Conservation (phyloP, 2,113 vertebrate genomes). For the Rattus rattus region DNA sequence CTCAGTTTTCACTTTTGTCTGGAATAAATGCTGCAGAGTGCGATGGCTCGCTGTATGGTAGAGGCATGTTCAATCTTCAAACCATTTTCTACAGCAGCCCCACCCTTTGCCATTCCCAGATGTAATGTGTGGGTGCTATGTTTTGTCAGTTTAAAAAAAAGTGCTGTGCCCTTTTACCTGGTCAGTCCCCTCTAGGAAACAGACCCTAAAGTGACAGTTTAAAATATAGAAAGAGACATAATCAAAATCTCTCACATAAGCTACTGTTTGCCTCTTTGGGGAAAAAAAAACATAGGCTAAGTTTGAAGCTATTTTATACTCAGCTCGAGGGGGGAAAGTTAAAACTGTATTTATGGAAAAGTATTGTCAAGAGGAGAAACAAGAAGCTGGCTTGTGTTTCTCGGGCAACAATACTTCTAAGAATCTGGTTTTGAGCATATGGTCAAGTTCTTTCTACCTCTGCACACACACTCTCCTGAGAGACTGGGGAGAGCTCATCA, state of each 20-base stretch:
- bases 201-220: neutral
- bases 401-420: neutral
- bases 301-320: neutral
- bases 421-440: neutral
- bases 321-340: neutral
- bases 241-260: fast-evolving
- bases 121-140: fast-evolving
- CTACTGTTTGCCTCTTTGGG: neutral
- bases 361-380: neutral
- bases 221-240: neutral
- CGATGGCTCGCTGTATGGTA: fast-evolving
- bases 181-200: neutral
- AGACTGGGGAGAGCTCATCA: neutral
- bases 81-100: neutral
- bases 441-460: neutral
- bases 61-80: neutral
- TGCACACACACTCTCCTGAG: neutral
- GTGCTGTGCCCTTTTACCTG: neutral
- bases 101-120: too few species aligned
- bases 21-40: too few species aligned
- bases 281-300: neutral
- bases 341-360: neutral
- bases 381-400: neutral
- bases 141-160: neutral
- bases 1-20: neutral